Base-by-base conservation (phyloP, 2,888 invertebrate genomes). In the Nowickia ferox region DNA sequence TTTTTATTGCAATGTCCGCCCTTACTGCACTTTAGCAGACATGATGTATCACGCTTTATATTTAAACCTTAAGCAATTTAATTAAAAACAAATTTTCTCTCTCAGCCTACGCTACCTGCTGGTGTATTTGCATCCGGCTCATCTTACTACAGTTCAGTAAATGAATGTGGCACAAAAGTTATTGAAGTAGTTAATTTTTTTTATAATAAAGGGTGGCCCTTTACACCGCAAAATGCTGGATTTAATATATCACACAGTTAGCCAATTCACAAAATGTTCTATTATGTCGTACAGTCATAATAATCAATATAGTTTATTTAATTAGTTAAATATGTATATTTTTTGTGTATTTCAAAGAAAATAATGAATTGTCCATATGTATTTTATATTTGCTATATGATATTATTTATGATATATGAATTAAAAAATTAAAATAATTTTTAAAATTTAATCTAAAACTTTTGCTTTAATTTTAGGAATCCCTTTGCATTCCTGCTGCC, bases 11-110 rank as follows among this genome's bases (percentile, higher is more conserved):
- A 55, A 53, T 75, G 76, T 57, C 65, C 65, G 76, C 48, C 65
- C 65, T 65, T 76, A 71, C 22, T 66, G 19, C 11, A 68, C 4
- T 40, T 74, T 72, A 66, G 30, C 38, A 46, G 75, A 46, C 57
- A 81, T 69, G 81, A 53, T 68, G 66, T 51, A 74, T 69, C 38
- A 72, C n/a, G 79, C 69, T 79, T 86, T 83, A 72, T 79, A 76
- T 86, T 81, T 79, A 85, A 83, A 82, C 83, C 85, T 79, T 76
- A 76, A 79, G 86, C 83, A 86, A 86, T 86, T 86, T 86, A 86
- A 86, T 86, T 86, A 83, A 86, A 86, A 83, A 86, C 66, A 79
- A 83, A 86, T 86, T 86, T 86, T 83, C 59, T 46, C 66, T 65
- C 53, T 48, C 57, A 38, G 38, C 59, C 69, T 11, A 6, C 75